Base-by-base conservation (phyloP, 64 coral and sea anemone genomes). In the Anthopleura sola region DNA sequence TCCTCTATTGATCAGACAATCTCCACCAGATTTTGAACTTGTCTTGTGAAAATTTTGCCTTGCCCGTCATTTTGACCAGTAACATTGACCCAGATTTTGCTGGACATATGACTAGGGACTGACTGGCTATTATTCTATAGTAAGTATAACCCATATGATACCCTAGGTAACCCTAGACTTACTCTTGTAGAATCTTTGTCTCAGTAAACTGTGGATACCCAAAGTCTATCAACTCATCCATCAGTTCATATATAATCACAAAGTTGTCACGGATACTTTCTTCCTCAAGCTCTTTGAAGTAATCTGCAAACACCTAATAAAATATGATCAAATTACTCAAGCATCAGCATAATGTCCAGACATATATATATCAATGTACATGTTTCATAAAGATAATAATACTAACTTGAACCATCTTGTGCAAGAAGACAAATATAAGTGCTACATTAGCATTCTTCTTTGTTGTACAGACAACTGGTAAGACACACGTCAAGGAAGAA, bases 381-480 rank as follows among this genome's bases (percentile, higher is more conserved):
- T n/a, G n/a, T n/a, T n/a, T n/a, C n/a, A n/a, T n/a, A n/a, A n/a
- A n/a, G n/a, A n/a, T n/a, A n/a, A n/a, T n/a, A n/a, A n/a, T 32
- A 56, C 75, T 75, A 75, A 98, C 96, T 86, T 98, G 92, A 23
- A 98, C 96, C 54, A 98, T 82, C 57, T 94, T 94, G 87, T 98
- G 96, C 39, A 98, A 75, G 39, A 98, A 98, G 38, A 94, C 92
- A 92, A 98, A 98, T 46, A 98, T 79, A 48, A 98, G 85, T 36
- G 96, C 96, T 64, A 98, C 96, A 98, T 98, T 98, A 23, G 96
- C 96, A 94, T 98, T 98, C 80, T 98, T 98, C 87, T 98, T 98
- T 29, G 96, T 94, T 64, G 87, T 92, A 78, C 92, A 83, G 36
- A 98, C 96, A 87, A 98, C 96, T 98, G 49, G 56, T 75, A 36